Percentiles rank a stretch among this genome's conserved stretches.
phyloP scores from a whole-genome alignment of 1,140 invertebrate species.

The Leguminivora glycinivorella region DNA sequence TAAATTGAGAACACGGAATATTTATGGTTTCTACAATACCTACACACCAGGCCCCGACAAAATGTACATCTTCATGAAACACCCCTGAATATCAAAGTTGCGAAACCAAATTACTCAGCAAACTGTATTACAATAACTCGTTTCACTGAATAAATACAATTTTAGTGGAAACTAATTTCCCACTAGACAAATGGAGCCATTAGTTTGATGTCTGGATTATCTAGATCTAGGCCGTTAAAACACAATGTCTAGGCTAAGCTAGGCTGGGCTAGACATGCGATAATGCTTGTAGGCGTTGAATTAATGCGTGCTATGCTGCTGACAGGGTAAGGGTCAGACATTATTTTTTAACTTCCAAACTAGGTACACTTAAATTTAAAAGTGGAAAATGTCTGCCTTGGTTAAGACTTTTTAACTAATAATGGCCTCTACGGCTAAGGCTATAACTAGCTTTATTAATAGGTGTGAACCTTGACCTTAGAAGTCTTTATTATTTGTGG shows the following conservation, averaged over 20 bases:
- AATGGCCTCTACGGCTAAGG: too few species aligned
- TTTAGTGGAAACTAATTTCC: conserved; percentile 6
- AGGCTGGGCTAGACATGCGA: conserved; percentile 3
- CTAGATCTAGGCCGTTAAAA: conserved; percentile 12
- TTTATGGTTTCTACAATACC: too few species aligned
- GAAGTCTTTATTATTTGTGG: too few species aligned
- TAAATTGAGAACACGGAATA: neutral
- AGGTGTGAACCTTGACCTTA: too few species aligned
- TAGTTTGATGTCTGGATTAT: conserved; percentile 4
- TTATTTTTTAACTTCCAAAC: neutral
- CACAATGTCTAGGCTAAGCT: conserved; percentile 5
- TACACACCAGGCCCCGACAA: too few species aligned
- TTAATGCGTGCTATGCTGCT: neutral
- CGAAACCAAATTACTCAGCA: neutral
- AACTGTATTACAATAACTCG: neutral
- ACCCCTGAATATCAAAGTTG: neutral
- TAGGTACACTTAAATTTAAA: too few species aligned
- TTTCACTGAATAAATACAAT: conserved; percentile 3
- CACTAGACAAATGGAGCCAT: conserved; percentile 15
- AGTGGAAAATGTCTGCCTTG: too few species aligned
- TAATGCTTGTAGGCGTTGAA: neutral
- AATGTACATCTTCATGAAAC: too few species aligned
- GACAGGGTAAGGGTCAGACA: neutral
- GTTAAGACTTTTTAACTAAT: too few species aligned
- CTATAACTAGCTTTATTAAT: too few species aligned